Evolutionary conservation across 2,797 vertebrate genomes (phyloP).

Genomic region (Bovichtus diacanthus): DNA sequence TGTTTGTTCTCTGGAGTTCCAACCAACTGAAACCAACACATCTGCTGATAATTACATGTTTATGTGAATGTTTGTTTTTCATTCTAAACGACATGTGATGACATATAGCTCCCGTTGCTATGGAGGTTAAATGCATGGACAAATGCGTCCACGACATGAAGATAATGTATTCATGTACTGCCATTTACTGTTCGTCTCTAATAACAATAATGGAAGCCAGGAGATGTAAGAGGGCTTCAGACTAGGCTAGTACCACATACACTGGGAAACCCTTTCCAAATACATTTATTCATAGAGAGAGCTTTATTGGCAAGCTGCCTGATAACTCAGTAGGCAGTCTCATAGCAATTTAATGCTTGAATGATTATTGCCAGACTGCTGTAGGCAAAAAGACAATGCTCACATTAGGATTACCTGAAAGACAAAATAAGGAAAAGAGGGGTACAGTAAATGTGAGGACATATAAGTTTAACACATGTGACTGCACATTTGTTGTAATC

Average conservation of each 20-base stretch:
- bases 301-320: constrained; percentile 17
- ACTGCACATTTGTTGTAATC: constrained; percentile 4
- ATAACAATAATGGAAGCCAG: neutral
- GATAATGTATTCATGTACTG: neutral
- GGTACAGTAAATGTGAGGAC: neutral
- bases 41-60: too few species aligned
- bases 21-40: too few species aligned
- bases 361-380: constrained; percentile 31
- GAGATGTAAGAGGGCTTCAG: neutral
- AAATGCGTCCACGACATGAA: neutral
- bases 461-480: neutral
- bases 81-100: neutral
- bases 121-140: neutral
- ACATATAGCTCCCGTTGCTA: neutral
- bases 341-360: constrained; percentile 44
- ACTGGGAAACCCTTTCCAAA: constrained; percentile 6
- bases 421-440: constrained; percentile 17
- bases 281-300: constrained; percentile 17
- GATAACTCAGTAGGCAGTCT: constrained; percentile 35
- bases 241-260: neutral
- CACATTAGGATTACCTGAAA: constrained; percentile 22
- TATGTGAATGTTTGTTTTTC: neutral
- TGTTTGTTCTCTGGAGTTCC: too few species aligned
- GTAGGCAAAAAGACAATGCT: constrained; percentile 22
- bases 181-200: neutral